Conservation (phyloP, 2,888 invertebrate species). For the Drosophila trichaetosa region DNA sequence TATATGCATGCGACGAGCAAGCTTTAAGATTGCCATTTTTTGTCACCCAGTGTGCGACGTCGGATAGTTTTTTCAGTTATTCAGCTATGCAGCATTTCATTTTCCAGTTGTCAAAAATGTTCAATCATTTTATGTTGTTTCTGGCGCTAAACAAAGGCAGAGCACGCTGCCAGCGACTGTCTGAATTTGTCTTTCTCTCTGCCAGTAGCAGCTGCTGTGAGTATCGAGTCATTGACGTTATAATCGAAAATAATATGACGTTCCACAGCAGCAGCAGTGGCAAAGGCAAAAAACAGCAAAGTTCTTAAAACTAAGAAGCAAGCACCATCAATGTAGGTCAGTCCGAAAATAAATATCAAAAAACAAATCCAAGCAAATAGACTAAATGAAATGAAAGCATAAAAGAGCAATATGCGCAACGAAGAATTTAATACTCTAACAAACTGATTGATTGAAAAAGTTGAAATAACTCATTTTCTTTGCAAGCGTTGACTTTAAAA, state of each 20-base stretch:
- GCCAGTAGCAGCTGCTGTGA: constrained; percentile 47
- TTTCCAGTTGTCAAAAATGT: constrained; percentile 72
- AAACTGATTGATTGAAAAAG: not conserved
- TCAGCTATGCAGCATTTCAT: constrained; percentile 42
- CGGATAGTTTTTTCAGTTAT: constrained; percentile 47
- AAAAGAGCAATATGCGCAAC: constrained; percentile 8
- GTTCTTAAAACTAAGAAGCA: constrained; percentile 43
- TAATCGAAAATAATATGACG: constrained; percentile 73
- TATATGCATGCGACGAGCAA: not conserved
- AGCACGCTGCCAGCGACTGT: constrained; percentile 23
- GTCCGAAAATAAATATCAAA: constrained; percentile 69
- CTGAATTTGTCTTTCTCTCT: not conserved
- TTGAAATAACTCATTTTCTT: not conserved
- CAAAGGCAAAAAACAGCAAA: constrained; percentile 20
- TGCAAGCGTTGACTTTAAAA: not conserved
- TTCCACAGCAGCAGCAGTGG: constrained; percentile 19
- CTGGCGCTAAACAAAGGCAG: constrained; percentile 46
- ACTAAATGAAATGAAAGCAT: constrained; percentile 18
- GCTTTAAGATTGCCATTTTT: constrained; percentile 43
- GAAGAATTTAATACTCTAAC: constrained; percentile 15
- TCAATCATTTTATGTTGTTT: constrained; percentile 52
- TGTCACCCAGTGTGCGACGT: constrained; percentile 30
- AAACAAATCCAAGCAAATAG: constrained; percentile 55
- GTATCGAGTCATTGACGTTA: constrained; percentile 67
- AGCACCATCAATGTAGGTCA: constrained; percentile 72